These are phyloP conservation scores for Phyllotis vaccarum DNA, from an alignment of 2,797 vertebrate genomes.

Conservation along the genomic window DNA sequence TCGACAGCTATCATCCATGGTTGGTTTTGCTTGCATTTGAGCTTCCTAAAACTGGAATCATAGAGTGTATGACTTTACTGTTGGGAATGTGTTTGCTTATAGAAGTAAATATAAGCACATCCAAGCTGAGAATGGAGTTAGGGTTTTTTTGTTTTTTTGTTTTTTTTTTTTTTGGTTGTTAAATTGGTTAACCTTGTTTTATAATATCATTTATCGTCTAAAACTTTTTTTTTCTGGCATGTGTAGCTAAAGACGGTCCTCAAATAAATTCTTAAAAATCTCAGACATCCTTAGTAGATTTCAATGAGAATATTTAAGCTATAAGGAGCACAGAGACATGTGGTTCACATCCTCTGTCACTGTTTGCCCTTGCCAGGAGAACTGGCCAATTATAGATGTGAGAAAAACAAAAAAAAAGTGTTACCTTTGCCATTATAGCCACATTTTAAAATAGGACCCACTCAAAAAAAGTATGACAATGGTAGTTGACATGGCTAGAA, in stretches of 20 bases:
- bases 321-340: neutral
- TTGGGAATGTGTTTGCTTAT: constrained; percentile 28
- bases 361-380: neutral
- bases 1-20: neutral
- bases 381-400: neutral
- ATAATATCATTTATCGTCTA: neutral
- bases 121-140: neutral
- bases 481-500: neutral
- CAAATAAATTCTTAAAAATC: neutral
- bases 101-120: constrained; percentile 28
- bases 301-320: neutral
- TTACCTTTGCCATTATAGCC: neutral
- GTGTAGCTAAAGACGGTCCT: neutral
- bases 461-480: neutral
- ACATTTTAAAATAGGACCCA: neutral
- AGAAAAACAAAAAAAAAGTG: neutral
- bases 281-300: neutral
- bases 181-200: neutral
- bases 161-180: neutral
- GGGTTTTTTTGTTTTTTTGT: too few relatives aligned
- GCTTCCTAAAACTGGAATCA: constrained; percentile 17
- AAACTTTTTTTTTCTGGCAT: neutral
- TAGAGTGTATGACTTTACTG: neutral
- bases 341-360: neutral
- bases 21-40: neutral